Conservation (phyloP, 2,113 vertebrate species). For the Pachycephala philippinensis region DNA sequence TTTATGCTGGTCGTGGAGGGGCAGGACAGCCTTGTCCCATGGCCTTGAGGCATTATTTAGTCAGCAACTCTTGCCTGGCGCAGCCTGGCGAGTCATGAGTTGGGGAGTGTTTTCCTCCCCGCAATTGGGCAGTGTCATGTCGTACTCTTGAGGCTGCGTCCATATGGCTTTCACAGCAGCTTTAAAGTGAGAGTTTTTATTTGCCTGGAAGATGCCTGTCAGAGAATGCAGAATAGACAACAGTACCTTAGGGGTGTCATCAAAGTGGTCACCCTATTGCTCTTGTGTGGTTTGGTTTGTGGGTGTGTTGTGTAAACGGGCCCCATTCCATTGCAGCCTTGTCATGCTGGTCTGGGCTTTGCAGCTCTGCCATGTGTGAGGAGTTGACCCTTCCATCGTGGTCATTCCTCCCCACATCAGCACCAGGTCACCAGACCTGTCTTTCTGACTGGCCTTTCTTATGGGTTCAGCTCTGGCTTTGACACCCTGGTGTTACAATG, state of each 20-base stretch:
- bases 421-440: neutral
- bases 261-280: neutral
- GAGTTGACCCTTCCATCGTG: neutral
- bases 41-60: accelerated
- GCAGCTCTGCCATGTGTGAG: too few relatives aligned
- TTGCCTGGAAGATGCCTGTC: neutral
- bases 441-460: neutral
- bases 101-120: neutral
- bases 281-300: neutral
- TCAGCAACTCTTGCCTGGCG: accelerated
- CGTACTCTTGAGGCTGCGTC: accelerated
- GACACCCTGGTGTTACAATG: neutral
- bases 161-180: neutral
- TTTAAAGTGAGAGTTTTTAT: neutral
- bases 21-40: neutral
- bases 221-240: neutral
- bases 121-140: accelerated
- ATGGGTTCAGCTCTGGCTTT: neutral
- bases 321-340: neutral
- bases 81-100: neutral
- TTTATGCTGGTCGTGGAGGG: neutral
- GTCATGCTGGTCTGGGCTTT: neutral
- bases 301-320: too few relatives aligned
- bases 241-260: neutral
- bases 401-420: neutral